Percentiles rank a stretch among this genome's conserved stretches.
Evolutionary conservation across 35 echinoderm and acorn worm genomes (phyloP).

Genomic region (Patiria miniata): DNA sequence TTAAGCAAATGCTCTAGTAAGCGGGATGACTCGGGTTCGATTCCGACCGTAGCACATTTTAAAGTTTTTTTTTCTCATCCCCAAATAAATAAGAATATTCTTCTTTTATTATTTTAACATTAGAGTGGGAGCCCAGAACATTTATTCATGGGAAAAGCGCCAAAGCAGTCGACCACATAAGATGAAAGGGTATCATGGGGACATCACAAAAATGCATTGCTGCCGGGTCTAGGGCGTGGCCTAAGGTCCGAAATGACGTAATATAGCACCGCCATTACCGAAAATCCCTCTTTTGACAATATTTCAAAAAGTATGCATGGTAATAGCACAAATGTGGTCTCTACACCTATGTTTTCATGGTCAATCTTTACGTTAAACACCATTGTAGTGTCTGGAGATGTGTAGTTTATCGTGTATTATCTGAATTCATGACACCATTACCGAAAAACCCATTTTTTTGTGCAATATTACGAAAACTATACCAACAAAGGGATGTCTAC

Average conservation of each 20-base stretch:
- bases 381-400: not conserved
- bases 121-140: too few species aligned
- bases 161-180: too few species aligned
- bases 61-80: too few species aligned
- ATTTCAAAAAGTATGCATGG: not conserved
- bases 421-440: not conserved
- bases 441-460: not conserved
- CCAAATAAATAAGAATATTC: too few species aligned
- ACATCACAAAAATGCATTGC: constrained; percentile 7
- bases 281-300: not conserved
- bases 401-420: not conserved
- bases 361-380: not conserved
- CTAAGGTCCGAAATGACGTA: not conserved
- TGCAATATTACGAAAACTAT: not conserved
- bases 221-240: not conserved
- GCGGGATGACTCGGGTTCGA: too few species aligned
- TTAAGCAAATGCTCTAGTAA: too few species aligned
- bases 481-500: not conserved
- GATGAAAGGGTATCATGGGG: not conserved
- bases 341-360: not conserved
- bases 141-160: too few species aligned
- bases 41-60: too few species aligned
- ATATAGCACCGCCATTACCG: not conserved
- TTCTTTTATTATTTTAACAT: too few species aligned
- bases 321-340: not conserved